These are phyloP conservation scores for Cataglyphis hispanica DNA, from an alignment of 1,140 invertebrate genomes.

Conservation along the genomic window DNA sequence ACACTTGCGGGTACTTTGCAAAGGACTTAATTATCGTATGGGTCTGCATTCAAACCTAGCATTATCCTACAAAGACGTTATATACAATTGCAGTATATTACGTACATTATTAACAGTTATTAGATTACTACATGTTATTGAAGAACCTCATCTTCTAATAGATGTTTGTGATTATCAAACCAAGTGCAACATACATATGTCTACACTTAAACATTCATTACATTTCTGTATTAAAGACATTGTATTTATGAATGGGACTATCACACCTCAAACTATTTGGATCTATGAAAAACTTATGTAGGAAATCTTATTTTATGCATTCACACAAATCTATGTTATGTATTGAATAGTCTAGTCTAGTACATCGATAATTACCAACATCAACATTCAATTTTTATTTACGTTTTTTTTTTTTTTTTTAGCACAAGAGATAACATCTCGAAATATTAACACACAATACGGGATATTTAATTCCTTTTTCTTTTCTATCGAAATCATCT, in stretches of 20 bases:
- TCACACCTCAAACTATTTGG: slow-evolving; percentile 26
- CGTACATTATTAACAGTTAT: background rate
- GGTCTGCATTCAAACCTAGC: background rate
- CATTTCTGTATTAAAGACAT: background rate
- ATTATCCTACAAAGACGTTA: background rate
- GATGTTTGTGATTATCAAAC: background rate
- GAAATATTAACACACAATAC: background rate
- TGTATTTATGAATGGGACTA: background rate
- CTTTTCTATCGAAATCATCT: background rate
- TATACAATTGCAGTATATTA: slow-evolving; percentile 24
- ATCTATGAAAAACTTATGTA: background rate
- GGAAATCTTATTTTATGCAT: background rate
- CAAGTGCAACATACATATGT: background rate
- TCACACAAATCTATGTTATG: background rate
- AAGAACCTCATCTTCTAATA: background rate
- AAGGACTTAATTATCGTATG: slow-evolving; percentile 7
- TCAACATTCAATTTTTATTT: background rate
- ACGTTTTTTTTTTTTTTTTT: background rate
- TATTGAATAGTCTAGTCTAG: background rate
- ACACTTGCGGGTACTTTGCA: background rate
- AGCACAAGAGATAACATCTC: background rate
- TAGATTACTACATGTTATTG: background rate
- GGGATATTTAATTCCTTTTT: slow-evolving; percentile 2
- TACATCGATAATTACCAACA: background rate
- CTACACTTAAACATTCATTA: background rate